A percentile compares a stretch with the other conserved stretches of the same genome.
Evolutionary conservation across 2,113 vertebrate genomes (phyloP).

Genomic region (Microcebus tavaratra): DNA sequence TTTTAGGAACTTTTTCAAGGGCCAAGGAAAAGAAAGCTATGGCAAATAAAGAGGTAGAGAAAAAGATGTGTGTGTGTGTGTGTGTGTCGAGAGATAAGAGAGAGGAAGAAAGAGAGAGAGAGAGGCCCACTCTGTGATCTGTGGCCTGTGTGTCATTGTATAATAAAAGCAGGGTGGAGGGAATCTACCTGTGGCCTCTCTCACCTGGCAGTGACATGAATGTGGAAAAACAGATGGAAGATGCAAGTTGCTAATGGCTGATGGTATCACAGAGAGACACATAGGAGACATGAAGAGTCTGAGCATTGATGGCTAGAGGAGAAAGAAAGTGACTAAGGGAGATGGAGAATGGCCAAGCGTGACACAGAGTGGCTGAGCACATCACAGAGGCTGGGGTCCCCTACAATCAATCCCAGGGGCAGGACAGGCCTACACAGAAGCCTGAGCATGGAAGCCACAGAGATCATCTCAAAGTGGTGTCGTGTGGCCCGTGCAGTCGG

Average conservation of each 20-base stretch:
- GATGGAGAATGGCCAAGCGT: neutral
- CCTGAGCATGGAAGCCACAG: neutral
- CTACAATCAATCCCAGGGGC: neutral
- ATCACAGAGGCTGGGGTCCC: neutral
- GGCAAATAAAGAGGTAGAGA: neutral
- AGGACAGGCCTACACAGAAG: neutral
- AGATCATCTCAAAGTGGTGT: neutral
- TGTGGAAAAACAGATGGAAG: neutral
- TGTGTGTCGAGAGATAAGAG: no score
- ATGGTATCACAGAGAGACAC: neutral
- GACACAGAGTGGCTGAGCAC: neutral
- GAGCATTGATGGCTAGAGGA: neutral
- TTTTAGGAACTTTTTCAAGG: neutral
- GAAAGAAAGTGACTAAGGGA: neutral
- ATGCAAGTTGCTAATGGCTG: neutral
- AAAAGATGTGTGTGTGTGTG: neutral
- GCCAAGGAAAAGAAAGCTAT: neutral
- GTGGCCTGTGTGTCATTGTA: neutral
- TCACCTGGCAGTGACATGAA: neutral
- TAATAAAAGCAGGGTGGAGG: neutral
- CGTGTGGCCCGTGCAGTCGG: no score
- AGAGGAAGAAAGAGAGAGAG: neutral
- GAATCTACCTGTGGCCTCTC: neutral
- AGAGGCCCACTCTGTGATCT: neutral
- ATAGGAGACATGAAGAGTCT: neutral